Conservation (phyloP, 2,797 vertebrate species). For the Molothrus ater region DNA sequence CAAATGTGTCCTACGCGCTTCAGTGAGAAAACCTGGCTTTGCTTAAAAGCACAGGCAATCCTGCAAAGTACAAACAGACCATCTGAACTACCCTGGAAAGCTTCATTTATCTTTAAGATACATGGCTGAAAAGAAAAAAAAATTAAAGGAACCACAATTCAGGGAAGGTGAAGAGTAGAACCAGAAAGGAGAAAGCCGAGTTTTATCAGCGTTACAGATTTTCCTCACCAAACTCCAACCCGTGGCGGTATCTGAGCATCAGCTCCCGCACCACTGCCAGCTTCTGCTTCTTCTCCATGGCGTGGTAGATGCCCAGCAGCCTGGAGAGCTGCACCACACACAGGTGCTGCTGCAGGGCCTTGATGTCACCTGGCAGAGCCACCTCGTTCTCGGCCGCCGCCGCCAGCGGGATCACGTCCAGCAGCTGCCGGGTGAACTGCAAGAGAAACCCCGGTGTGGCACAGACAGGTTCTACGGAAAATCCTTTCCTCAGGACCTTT, state of each 20-base stretch:
- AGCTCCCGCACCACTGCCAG: slow-evolving; percentile 84
- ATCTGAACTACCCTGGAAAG: background rate
- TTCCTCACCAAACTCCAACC: slow-evolving; percentile 90
- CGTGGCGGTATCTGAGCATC: slow-evolving; percentile 89
- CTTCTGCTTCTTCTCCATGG: slow-evolving; percentile 82
- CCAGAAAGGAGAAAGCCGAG: background rate
- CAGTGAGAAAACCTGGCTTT: background rate
- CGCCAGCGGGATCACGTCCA: slow-evolving; percentile 84
- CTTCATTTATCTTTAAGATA: background rate
- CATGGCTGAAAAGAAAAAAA: background rate
- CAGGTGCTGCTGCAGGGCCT: slow-evolving; percentile 90
- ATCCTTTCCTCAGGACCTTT: too few relatives aligned
- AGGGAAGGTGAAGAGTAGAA: background rate
- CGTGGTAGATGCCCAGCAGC: slow-evolving; percentile 88
- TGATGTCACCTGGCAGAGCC: slow-evolving; percentile 85
- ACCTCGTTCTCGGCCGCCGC: slow-evolving; percentile 76
- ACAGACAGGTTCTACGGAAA: too few relatives aligned
- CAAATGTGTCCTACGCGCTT: background rate
- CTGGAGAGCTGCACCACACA: slow-evolving; percentile 91
- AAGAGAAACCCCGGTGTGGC: background rate
- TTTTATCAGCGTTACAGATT: background rate
- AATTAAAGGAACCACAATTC: background rate
- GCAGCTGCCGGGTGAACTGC: slow-evolving; percentile 90
- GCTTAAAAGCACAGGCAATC: background rate
- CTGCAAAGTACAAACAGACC: background rate